Conservation (phyloP, 2,113 vertebrate genomes). For the Rhynchomys soricoides region DNA sequence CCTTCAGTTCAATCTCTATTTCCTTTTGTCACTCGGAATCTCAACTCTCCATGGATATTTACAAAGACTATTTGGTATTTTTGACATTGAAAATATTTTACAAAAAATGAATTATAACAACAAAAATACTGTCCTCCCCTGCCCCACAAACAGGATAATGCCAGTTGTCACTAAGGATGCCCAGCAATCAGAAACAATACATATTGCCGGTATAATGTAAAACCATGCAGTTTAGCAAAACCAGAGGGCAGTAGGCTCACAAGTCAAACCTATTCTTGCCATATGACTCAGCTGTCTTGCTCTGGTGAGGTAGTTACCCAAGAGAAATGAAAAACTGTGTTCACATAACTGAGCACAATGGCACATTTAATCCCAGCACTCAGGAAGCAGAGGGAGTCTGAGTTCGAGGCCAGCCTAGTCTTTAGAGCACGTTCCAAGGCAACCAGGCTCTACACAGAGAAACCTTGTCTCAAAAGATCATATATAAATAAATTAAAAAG, state of each 20-base stretch:
- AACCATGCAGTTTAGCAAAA: not conserved
- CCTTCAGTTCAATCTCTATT: not conserved
- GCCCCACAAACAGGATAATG: not conserved
- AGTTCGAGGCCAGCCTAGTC: not conserved
- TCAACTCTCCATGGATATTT: not conserved
- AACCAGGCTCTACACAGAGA: not conserved
- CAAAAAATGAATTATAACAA: not conserved
- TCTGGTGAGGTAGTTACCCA: not conserved
- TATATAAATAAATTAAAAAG: not conserved
- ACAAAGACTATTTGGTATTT: not conserved
- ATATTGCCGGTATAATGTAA: not conserved
- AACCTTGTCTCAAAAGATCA: not conserved
- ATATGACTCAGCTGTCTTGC: not conserved
- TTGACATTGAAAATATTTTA: not conserved
- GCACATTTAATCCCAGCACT: not conserved
- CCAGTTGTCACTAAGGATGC: not conserved
- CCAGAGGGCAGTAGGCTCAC: not conserved
- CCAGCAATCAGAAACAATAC: not conserved
- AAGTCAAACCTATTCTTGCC: not conserved
- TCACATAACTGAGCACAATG: not conserved
- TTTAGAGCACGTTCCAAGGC: not conserved
- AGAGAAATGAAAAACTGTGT: slow-evolving; percentile 20
- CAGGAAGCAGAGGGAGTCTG: not conserved
- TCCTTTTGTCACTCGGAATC: not conserved
- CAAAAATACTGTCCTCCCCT: not conserved